Evolutionary conservation across 1,140 invertebrate genomes (phyloP).

Genomic region (Drosophila tropicalis): DNA sequence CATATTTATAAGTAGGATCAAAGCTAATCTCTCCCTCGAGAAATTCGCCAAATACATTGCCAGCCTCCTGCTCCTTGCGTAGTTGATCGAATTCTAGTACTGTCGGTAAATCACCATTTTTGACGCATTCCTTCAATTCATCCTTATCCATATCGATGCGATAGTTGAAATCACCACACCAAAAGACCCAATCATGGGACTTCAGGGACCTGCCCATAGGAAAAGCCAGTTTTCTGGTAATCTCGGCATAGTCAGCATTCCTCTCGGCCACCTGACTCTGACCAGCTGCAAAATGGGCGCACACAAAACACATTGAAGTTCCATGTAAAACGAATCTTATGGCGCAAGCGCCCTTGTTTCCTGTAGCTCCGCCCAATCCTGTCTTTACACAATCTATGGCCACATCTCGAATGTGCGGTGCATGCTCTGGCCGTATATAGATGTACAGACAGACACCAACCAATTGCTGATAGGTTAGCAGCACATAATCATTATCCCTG

Average conservation of each 20-base stretch:
- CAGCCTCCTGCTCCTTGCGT: slow-evolving; percentile 89
- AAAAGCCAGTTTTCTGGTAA: slow-evolving; percentile 95
- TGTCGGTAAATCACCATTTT: slow-evolving; percentile 89
- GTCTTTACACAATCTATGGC: slow-evolving; percentile 98
- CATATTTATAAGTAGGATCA: slow-evolving; percentile 99
- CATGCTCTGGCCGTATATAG: slow-evolving; percentile 94
- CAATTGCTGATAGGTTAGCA: slow-evolving; percentile 97
- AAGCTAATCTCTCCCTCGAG: slow-evolving; percentile 96
- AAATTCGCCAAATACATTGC: slow-evolving; percentile 97
- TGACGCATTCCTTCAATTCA: slow-evolving; percentile 94
- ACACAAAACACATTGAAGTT: slow-evolving; percentile 98
- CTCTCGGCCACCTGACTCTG: slow-evolving; percentile 95
- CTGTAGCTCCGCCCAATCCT: slow-evolving; percentile 96
- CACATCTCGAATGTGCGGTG: slow-evolving; percentile 95
- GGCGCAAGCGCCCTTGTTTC: slow-evolving; percentile 98
- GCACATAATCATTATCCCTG: slow-evolving; percentile 92
- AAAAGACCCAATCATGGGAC: slow-evolving; percentile 99
- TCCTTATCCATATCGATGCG: slow-evolving; percentile 98
- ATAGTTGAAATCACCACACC: slow-evolving; percentile 99
- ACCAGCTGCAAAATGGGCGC: slow-evolving; percentile 99
- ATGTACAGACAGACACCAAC: slow-evolving; percentile 99
- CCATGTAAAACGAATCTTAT: slow-evolving; percentile 96
- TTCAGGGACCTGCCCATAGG: slow-evolving; percentile 96
- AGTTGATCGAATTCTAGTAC: slow-evolving; percentile 96
- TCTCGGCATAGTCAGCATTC: slow-evolving; percentile 98